phyloP scores from a whole-genome alignment of 1,140 invertebrate species.

The Nilaparvata lugens region DNA sequence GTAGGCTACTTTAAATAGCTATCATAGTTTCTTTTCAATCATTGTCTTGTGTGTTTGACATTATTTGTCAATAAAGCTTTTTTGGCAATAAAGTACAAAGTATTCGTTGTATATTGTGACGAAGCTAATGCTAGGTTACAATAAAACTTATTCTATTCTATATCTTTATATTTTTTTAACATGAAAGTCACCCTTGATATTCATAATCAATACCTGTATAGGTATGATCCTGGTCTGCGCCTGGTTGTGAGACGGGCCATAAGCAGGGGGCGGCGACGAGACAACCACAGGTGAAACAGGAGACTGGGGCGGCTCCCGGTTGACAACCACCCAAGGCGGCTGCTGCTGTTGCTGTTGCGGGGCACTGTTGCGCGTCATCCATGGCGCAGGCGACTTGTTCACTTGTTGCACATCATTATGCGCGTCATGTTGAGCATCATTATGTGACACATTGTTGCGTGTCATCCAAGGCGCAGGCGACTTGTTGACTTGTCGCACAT shows the following conservation, averaged over 20 bases:
- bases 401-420: constrained; percentile 22
- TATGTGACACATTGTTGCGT: constrained; percentile 8
- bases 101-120: no score
- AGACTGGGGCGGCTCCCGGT: constrained; percentile 9
- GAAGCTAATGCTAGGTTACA: no score
- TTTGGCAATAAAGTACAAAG: no score
- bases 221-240: constrained; percentile 26
- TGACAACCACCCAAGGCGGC: constrained; percentile 39
- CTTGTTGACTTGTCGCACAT: background rate
- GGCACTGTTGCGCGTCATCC: constrained; percentile 36
- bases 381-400: constrained; percentile 47
- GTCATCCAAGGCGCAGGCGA: constrained; percentile 39
- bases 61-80: no score
- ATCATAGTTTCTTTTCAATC: no score
- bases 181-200: no score
- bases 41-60: no score
- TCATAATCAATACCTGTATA: no score
- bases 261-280: constrained; percentile 41
- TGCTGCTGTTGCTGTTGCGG: constrained; percentile 32
- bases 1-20: no score
- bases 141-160: no score
- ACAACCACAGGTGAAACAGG: background rate
- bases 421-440: no score
- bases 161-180: no score
- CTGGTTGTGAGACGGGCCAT: constrained; percentile 24